Conservation (phyloP, 1,140 invertebrate genomes). For the Drosophila rhopaloa region DNA sequence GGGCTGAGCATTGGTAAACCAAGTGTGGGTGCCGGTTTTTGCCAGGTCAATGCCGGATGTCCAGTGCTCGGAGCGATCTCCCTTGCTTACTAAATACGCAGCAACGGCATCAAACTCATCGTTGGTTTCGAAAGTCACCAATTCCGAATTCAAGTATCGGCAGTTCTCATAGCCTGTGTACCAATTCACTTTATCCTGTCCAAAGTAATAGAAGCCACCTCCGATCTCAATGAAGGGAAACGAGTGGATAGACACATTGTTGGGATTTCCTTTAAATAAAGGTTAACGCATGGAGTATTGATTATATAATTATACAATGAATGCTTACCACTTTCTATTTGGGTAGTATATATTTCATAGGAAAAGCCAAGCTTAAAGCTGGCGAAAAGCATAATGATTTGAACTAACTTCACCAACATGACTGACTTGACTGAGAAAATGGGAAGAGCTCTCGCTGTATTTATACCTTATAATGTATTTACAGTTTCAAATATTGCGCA, state of each 20-base stretch:
- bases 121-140: slow-evolving; percentile 40
- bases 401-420: slow-evolving; percentile 1
- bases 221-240: slow-evolving; percentile 27
- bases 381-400: background rate
- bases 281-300: too few relatives aligned
- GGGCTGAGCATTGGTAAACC: slow-evolving; percentile 37
- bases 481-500: too few relatives aligned
- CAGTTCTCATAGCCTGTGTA: slow-evolving; percentile 32
- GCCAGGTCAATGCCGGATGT: slow-evolving; percentile 52
- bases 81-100: background rate
- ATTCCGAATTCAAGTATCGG: slow-evolving; percentile 12
- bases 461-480: background rate
- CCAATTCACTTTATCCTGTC: slow-evolving; percentile 28
- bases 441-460: background rate
- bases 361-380: slow-evolving; percentile 1
- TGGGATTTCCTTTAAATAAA: slow-evolving; percentile 10
- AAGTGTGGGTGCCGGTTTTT: slow-evolving; percentile 26
- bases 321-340: background rate
- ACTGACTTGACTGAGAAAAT: background rate
- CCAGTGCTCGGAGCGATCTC: slow-evolving; percentile 19
- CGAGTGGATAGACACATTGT: slow-evolving; percentile 1
- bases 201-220: slow-evolving; percentile 42
- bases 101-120: slow-evolving; percentile 35
- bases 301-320: background rate
- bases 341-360: background rate